Conservation (phyloP, 2,888 invertebrate genomes). For the Watsonalla binaria region DNA sequence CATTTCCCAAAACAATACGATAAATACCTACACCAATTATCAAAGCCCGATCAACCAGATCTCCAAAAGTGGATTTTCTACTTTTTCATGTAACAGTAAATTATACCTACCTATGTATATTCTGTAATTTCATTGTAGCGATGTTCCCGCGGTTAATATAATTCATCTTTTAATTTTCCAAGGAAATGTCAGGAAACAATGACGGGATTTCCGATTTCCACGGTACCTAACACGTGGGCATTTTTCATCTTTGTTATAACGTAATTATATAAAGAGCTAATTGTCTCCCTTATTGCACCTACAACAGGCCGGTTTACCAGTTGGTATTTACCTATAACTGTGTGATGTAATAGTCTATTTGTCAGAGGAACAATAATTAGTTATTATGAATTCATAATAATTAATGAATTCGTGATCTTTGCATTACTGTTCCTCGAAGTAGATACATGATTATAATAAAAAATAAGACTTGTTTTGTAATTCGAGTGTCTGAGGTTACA, state of each 20-base stretch:
- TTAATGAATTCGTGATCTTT: not conserved
- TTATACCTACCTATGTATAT: constrained; percentile 35
- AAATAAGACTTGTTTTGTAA: constrained; percentile 31
- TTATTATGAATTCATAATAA: not conserved
- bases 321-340: not conserved
- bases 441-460: constrained; percentile 9
- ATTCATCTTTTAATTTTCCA: constrained; percentile 46
- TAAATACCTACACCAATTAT: constrained; percentile 40
- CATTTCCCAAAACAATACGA: constrained; percentile 33
- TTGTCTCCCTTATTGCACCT: constrained; percentile 33
- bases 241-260: constrained; percentile 50
- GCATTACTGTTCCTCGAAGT: not conserved
- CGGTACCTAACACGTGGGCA: constrained; percentile 32
- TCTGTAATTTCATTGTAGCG: constrained; percentile 54
- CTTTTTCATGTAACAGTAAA: constrained; percentile 58
- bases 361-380: not conserved
- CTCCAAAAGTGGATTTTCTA: constrained; percentile 53
- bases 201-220: constrained; percentile 73
- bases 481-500: constrained; percentile 25
- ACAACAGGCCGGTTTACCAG: not conserved
- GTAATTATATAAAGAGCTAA: constrained; percentile 59
- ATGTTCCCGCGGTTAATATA: constrained; percentile 26
- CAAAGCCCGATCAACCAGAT: constrained; percentile 59
- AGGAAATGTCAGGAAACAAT: constrained; percentile 59
- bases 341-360: not conserved